phyloP scores from a whole-genome alignment of 2,888 invertebrate species.

The Malacosoma neustria region DNA sequence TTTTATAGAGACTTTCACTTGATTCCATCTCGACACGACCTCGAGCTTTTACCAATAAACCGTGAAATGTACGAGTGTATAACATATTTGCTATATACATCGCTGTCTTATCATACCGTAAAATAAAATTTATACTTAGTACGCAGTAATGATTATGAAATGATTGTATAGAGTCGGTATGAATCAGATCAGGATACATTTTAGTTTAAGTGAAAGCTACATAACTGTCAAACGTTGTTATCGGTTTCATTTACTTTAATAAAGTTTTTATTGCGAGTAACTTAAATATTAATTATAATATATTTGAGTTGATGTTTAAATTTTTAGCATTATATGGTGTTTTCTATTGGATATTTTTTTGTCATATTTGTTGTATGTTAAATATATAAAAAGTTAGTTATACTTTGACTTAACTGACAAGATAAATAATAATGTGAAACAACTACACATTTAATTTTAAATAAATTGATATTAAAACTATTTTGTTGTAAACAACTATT shows the following conservation, averaged over 20 bases:
- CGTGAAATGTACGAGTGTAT: not conserved
- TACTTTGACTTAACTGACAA: no score
- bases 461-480: no score
- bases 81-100: constrained; percentile 11
- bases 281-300: no score
- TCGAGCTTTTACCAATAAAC: constrained; percentile 11
- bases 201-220: constrained; percentile 21
- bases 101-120: constrained; percentile 9
- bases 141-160: constrained; percentile 14
- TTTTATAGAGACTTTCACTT: constrained; percentile 35
- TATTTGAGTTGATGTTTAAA: no score
- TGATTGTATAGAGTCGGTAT: constrained; percentile 3
- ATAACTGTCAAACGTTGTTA: not conserved
- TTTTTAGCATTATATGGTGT: no score
- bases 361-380: no score
- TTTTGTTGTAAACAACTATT: no score
- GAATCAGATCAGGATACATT: constrained; percentile 9
- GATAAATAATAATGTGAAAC: no score
- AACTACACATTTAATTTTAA: no score
- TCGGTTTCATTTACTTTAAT: not conserved
- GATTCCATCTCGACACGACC: constrained; percentile 34
- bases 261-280: not conserved
- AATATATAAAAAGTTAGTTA: no score
- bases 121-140: constrained; percentile 9
- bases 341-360: no score